Percentiles rank a stretch among this genome's conserved stretches.
Evolutionary conservation across 2,797 vertebrate genomes (phyloP).

Genomic region (Enteromius paludinosus): DNA sequence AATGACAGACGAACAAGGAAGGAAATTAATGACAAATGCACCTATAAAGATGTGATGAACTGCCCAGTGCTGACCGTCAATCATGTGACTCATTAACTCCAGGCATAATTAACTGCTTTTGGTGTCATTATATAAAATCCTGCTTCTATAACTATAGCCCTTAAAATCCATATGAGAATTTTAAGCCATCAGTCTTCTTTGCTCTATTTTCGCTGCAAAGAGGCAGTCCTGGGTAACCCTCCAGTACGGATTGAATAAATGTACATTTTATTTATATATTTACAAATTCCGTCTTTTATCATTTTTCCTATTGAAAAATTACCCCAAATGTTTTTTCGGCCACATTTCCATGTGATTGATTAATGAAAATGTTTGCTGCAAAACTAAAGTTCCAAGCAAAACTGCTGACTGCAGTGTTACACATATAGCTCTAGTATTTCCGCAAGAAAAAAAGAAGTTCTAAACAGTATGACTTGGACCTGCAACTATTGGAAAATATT

Average conservation of each 20-base stretch:
- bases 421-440: conserved; percentile 77
- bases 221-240: conserved; percentile 61
- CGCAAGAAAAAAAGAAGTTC: conserved; percentile 14
- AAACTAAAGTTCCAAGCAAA: conserved; percentile 75
- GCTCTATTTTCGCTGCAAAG: conserved; percentile 66
- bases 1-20: conserved; percentile 75
- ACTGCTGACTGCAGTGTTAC: conserved; percentile 77
- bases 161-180: conserved; percentile 71
- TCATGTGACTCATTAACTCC: conserved; percentile 81
- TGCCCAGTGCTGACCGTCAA: conserved; percentile 76
- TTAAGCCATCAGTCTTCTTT: conserved; percentile 72
- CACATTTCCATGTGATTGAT: conserved; percentile 68
- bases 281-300: conserved; percentile 60
- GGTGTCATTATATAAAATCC: conserved; percentile 80
- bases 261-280: conserved; percentile 61
- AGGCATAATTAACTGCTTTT: conserved; percentile 78
- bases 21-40: conserved; percentile 76
- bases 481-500: background rate
- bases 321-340: conserved; percentile 72
- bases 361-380: conserved; percentile 65
- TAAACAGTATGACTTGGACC: background rate
- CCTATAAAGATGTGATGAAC: conserved; percentile 82
- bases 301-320: conserved; percentile 71
- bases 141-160: conserved; percentile 76
- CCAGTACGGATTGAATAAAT: conserved; percentile 67